phyloP scores from a whole-genome alignment of 2,113 vertebrate species.

The Mirounga angustirostris region DNA sequence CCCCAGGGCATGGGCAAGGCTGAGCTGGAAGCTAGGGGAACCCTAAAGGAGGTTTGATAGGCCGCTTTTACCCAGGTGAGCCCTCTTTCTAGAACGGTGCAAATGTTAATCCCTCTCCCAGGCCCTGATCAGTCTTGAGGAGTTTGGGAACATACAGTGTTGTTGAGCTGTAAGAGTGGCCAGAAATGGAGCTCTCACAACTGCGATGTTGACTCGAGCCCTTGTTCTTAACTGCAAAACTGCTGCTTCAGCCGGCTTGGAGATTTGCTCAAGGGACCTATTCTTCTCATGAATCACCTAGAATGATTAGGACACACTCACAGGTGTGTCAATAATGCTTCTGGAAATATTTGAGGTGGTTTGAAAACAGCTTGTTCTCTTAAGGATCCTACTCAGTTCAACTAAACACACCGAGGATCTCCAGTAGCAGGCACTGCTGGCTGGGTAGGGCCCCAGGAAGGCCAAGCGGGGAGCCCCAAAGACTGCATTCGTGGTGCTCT shows the following conservation, averaged over 20 bases:
- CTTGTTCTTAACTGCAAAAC: slow-evolving; percentile 37
- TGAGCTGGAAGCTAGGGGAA: neutral
- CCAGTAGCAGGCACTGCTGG: neutral
- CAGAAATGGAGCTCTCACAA: neutral
- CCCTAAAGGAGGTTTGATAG: neutral
- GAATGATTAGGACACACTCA: slow-evolving; percentile 24
- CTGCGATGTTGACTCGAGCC: neutral
- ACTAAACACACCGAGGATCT: slow-evolving; percentile 32
- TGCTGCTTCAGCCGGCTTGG: neutral
- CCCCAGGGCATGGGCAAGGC: neutral
- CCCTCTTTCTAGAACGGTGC: neutral
- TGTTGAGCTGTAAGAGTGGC: neutral
- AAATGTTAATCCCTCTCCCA: neutral
- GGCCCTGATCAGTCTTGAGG: neutral
- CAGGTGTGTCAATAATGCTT: slow-evolving; percentile 50
- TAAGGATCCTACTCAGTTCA: slow-evolving; percentile 39
- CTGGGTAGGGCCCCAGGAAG: neutral
- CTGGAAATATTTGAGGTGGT: slow-evolving; percentile 44
- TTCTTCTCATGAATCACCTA: slow-evolving; percentile 37
- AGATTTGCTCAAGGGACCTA: neutral
- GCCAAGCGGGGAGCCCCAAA: neutral
- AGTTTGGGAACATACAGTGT: neutral
- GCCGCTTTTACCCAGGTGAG: neutral
- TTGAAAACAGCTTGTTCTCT: slow-evolving; percentile 51
- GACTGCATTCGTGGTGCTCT: neutral